Conservation (phyloP, 2,113 vertebrate species). For the Phyllostomus discolor region DNA sequence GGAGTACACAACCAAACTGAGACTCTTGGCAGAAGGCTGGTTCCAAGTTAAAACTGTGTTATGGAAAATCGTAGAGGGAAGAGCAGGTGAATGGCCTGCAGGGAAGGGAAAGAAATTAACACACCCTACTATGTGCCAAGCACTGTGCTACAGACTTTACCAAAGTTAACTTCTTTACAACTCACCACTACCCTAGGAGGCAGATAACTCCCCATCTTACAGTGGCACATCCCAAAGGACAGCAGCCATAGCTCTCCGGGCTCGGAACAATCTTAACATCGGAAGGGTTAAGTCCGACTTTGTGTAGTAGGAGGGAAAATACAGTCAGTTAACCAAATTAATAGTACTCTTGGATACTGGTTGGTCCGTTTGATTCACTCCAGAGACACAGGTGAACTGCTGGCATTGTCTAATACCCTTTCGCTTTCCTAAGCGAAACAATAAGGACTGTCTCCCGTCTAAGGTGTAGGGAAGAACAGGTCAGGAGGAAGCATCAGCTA, state of each 20-base stretch:
- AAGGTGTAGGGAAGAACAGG: background rate
- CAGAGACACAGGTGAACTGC: background rate
- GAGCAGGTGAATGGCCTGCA: conserved; percentile 74
- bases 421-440: background rate
- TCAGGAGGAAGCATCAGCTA: background rate
- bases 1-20: conserved; percentile 70
- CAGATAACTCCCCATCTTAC: conserved; percentile 7
- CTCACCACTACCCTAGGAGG: conserved; percentile 4
- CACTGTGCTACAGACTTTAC: conserved; percentile 55
- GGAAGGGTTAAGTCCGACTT: background rate
- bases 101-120: conserved; percentile 74
- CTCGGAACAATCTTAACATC: background rate
- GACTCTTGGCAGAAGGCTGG: conserved; percentile 70
- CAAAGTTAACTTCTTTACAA: conserved; percentile 53
- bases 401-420: background rate
- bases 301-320: background rate
- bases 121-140: conserved; percentile 69
- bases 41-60: conserved; percentile 73
- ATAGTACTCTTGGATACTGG: background rate
- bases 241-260: background rate
- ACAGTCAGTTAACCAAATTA: background rate
- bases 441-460: background rate
- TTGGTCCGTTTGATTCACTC: background rate
- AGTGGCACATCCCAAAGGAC: background rate
- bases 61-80: conserved; percentile 71